Evolutionary conservation across 2,888 invertebrate species (phyloP), one percentile per base, ranked within the genome.

Genomic region (Mylabris sibirica): DNA sequence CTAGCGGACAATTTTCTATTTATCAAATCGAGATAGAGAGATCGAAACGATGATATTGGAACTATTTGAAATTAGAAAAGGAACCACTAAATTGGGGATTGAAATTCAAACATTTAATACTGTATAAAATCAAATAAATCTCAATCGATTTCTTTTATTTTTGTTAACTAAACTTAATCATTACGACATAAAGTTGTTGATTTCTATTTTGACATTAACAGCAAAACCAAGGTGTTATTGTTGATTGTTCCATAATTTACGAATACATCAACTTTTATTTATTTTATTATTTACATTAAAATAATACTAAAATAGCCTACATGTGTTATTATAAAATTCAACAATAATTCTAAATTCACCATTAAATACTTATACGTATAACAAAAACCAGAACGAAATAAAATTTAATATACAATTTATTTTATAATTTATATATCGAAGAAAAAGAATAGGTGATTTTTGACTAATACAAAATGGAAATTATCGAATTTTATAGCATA

Each of bases 251-350:
- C n/a, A 44, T 44, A 44, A 44, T 44, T 44, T 44, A 44, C 17
- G 5, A 6, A 17, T n/a, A 44, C 12, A 44, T 17, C 44, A 44
- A 44, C 4, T 44, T n/a, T 44, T 17, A 44, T 44, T 44, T 44
- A 44, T 44, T 44, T 44, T 44, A 44, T 44, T 44, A 44, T 44
- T 44, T 17, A 44, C 8, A 44, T 44, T 44, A 44, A 44, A 44
- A 44, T 44, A 44, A 44, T 44, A 41, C n/a, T 41, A 14, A 41
- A 14, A 14, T 14, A 41, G 44, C 17, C 17, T 44, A 44, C 17
- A 44, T 44, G 17, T 44, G n/a, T 44, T 44, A 44, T 44, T 44
- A 12, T 17, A 17, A n/a, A 44, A 44, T 44, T 6, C 44, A 44
- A 44, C 12, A 44, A 44, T 44, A 44, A 17, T 44, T 44, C n/a